phyloP scores from a whole-genome alignment of 2,888 invertebrate species.

The Mantis religiosa region DNA sequence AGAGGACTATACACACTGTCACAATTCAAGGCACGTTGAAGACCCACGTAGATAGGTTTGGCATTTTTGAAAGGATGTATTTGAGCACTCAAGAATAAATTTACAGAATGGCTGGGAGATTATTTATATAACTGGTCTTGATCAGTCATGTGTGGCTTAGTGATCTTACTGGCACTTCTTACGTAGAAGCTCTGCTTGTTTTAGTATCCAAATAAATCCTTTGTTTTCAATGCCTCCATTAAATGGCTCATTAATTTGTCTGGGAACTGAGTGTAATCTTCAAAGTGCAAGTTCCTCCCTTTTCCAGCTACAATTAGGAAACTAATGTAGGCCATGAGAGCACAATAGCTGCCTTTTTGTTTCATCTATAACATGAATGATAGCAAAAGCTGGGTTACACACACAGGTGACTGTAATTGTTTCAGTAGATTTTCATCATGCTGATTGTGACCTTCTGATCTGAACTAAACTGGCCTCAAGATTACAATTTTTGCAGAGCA shows the following conservation, averaged over 20 bases:
- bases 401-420: neutral
- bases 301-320: neutral
- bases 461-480: neutral
- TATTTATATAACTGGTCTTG: neutral
- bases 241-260: neutral
- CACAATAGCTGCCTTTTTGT: neutral
- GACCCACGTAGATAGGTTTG: neutral
- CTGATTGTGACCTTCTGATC: neutral
- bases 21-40: constrained; percentile 3
- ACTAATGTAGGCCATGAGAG: constrained; percentile 10
- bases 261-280: constrained; percentile 3
- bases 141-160: neutral
- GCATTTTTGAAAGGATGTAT: neutral
- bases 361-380: neutral
- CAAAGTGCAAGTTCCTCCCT: neutral
- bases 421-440: neutral
- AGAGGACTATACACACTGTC: neutral
- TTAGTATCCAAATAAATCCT: constrained; percentile 13
- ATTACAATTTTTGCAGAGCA: neutral
- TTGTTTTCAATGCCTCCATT: neutral
- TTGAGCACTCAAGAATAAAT: neutral
- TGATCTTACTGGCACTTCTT: neutral
- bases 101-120: neutral
- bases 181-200: neutral
- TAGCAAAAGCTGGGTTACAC: neutral